Conservation (phyloP, 2,113 vertebrate genomes). For the Myrmophylax atrothorax region DNA sequence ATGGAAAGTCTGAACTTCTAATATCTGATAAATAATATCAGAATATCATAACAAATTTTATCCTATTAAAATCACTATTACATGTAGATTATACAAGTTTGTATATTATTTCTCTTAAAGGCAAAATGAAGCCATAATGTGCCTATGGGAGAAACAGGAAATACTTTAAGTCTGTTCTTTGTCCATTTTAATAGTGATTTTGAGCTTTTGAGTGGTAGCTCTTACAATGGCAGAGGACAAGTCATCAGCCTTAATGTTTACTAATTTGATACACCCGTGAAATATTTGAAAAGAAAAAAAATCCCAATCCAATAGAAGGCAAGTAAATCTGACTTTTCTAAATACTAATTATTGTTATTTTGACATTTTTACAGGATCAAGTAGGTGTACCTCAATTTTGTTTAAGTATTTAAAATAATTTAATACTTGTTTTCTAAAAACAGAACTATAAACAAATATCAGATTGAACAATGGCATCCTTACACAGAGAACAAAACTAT, state of each 20-base stretch:
- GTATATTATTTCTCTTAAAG: neutral
- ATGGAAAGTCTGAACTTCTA: neutral
- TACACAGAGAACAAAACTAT: neutral
- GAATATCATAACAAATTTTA: neutral
- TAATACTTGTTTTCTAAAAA: neutral
- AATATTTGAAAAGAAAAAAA: constrained; percentile 10
- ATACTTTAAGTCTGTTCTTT: constrained; percentile 52
- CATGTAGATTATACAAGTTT: neutral
- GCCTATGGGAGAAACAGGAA: constrained; percentile 32
- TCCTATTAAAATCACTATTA: neutral
- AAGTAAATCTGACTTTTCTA: neutral
- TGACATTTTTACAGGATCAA: neutral
- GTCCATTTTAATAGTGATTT: constrained; percentile 50
- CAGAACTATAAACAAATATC: neutral
- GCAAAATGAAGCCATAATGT: constrained; percentile 31
- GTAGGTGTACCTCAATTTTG: neutral
- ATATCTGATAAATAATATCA: neutral
- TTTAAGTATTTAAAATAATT: neutral
- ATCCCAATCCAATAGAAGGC: neutral
- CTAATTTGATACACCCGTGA: constrained; percentile 12
- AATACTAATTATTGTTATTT: neutral
- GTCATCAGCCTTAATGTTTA: neutral
- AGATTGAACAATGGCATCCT: neutral
- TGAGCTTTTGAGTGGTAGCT: constrained; percentile 20
- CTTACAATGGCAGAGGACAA: constrained; percentile 30